Percentiles rank a stretch among this genome's conserved stretches.
Evolutionary conservation across 2,888 invertebrate genomes (phyloP).

Genomic region (Drosophila suboccidentalis): DNA sequence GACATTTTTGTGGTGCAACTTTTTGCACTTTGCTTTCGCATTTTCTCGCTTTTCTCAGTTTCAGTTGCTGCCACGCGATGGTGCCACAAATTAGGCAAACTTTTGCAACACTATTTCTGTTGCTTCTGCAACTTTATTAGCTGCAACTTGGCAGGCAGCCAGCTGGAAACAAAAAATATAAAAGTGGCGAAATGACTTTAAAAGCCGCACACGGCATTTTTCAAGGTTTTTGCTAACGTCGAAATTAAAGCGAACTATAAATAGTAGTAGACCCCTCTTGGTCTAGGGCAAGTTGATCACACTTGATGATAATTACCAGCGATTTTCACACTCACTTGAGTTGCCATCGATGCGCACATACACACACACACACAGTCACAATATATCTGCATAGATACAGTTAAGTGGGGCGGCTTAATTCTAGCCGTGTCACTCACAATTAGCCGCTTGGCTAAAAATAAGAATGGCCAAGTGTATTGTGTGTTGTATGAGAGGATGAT

Average conservation of each 20-base stretch:
- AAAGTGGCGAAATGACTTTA: slow-evolving; percentile 6
- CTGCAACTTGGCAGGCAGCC: slow-evolving; percentile 60
- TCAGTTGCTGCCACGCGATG: slow-evolving; percentile 33
- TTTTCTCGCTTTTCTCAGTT: slow-evolving; percentile 10
- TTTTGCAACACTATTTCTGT: slow-evolving; percentile 45
- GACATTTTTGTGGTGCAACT: slow-evolving; percentile 37
- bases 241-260: slow-evolving; percentile 43
- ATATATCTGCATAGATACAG: slow-evolving; percentile 35
- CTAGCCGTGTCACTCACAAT: slow-evolving; percentile 73
- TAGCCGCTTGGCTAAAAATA: slow-evolving; percentile 76
- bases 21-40: slow-evolving; percentile 44
- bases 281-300: neutral
- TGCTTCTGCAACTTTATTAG: slow-evolving; percentile 64
- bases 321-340: slow-evolving; percentile 74
- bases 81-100: slow-evolving; percentile 69
- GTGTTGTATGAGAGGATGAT: neutral
- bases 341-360: slow-evolving; percentile 54
- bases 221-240: slow-evolving; percentile 18
- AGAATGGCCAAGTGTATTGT: slow-evolving; percentile 44
- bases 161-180: slow-evolving; percentile 41
- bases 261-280: slow-evolving; percentile 43
- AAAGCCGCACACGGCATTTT: slow-evolving; percentile 4
- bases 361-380: slow-evolving; percentile 16
- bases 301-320: slow-evolving; percentile 45
- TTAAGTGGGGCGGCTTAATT: slow-evolving; percentile 41